Evolutionary conservation across 2,888 invertebrate genomes (phyloP).

Genomic region (Mimas tiliae): DNA sequence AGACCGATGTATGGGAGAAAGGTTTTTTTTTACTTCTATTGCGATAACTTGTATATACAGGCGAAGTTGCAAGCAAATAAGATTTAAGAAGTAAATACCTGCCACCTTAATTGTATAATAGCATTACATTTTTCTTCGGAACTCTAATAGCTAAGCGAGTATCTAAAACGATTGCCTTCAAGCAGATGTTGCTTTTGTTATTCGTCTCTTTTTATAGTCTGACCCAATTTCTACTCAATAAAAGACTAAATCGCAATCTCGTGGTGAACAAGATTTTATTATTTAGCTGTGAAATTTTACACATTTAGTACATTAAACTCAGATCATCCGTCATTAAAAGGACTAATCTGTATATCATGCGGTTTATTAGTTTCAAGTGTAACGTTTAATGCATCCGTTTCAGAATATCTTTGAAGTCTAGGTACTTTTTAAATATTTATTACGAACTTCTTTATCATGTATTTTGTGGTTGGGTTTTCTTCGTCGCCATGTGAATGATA

Average conservation of each 20-base stretch:
- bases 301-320: not conserved
- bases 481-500: no score
- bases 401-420: not conserved
- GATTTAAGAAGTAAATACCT: no score
- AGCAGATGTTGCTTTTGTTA: not conserved
- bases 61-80: no score
- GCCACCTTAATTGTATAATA: no score
- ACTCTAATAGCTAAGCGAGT: not conserved
- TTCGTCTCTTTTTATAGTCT: not conserved
- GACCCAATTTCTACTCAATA: constrained; percentile 21
- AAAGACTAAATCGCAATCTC: constrained; percentile 6
- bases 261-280: constrained; percentile 2
- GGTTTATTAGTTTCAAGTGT: not conserved
- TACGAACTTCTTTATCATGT: not conserved
- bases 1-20: no score
- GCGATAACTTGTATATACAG: no score
- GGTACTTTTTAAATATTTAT: not conserved
- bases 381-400: not conserved
- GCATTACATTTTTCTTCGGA: no score
- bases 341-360: not conserved
- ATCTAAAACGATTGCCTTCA: not conserved
- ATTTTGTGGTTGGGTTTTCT: not conserved
- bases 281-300: constrained; percentile 2
- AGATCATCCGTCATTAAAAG: not conserved
- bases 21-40: no score